Evolutionary conservation across 30 jellyfish, hydroid and myxozoan genomes (phyloP).

Genomic region (Chironex yamaguchii): DNA sequence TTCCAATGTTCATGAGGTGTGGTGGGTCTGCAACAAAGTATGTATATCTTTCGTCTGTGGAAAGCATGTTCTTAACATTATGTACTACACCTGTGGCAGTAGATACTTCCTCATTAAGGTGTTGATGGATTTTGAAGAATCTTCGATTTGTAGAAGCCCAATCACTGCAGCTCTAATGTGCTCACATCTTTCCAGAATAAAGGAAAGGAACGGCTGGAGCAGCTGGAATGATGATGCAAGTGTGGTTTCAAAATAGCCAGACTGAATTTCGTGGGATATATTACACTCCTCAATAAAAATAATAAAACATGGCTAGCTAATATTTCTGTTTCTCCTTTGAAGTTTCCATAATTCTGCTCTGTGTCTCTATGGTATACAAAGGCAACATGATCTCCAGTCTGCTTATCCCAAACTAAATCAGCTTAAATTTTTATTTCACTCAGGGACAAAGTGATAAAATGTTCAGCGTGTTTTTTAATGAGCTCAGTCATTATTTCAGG

Average conservation of each 20-base stretch:
- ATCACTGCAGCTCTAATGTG: conserved; percentile 52
- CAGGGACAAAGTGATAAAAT: background rate
- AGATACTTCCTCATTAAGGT: background rate
- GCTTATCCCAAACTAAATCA: conserved; percentile 79
- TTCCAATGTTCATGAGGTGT: conserved; percentile 42
- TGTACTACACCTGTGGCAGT: background rate
- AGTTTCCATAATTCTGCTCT: conserved; percentile 34
- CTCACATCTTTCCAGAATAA: conserved; percentile 74
- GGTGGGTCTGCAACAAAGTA: conserved; percentile 55
- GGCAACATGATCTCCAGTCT: conserved; percentile 70
- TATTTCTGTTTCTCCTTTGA: conserved; percentile 22
- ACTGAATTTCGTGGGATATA: background rate
- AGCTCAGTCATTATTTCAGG: conserved; percentile 61
- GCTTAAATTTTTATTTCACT: conserved; percentile 70
- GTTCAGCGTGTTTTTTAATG: conserved; percentile 7
- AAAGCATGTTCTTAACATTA: conserved; percentile 3
- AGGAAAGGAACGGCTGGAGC: too few species aligned
- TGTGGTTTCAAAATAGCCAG: conserved; percentile 19
- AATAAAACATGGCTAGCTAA: conserved; percentile 46
- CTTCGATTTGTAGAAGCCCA: conserved; percentile 73
- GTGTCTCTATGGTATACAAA: conserved; percentile 79
- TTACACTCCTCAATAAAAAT: conserved; percentile 15
- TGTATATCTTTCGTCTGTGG: background rate
- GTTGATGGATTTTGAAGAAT: conserved; percentile 33
- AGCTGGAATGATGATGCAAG: conserved; percentile 6